Percentiles rank a stretch among this genome's conserved stretches.
These are phyloP conservation scores for Danionella cerebrum DNA, from an alignment of 2,113 vertebrate genomes.

Conservation along the genomic window DNA sequence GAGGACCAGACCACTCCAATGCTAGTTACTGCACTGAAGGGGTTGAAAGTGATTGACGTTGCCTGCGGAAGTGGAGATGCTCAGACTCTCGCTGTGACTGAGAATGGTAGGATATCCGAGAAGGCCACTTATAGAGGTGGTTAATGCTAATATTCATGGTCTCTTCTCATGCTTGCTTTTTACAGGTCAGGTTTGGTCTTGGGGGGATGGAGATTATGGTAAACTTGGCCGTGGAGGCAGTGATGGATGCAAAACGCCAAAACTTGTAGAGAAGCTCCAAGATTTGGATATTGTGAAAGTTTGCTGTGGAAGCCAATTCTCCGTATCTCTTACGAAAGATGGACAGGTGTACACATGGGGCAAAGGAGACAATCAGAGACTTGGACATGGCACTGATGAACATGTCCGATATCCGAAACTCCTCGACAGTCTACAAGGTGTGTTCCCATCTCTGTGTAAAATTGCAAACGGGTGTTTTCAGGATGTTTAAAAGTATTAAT, in stretches of 20 bases:
- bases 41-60: constrained; percentile 88
- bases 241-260: constrained; percentile 94
- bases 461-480: too few species aligned
- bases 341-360: constrained; percentile 97
- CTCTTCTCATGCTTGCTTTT: background rate
- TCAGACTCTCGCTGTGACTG: constrained; percentile 91
- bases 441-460: background rate
- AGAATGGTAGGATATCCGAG: constrained; percentile 73
- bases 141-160: too few species aligned
- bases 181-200: constrained; percentile 95
- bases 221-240: constrained; percentile 94
- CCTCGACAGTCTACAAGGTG: constrained; percentile 87
- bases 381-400: constrained; percentile 92
- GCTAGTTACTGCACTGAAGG: constrained; percentile 89
- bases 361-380: constrained; percentile 94
- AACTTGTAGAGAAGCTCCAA: constrained; percentile 92
- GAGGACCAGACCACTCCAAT: constrained; percentile 95
- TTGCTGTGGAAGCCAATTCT: constrained; percentile 94
- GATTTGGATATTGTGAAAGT: constrained; percentile 89
- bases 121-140: background rate
- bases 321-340: constrained; percentile 88
- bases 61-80: constrained; percentile 94
- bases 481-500: too few species aligned
- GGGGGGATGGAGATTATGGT: constrained; percentile 96
- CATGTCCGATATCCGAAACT: constrained; percentile 93